Percentiles rank a stretch among this genome's conserved stretches.
phyloP scores from a whole-genome alignment of 92 coral and sea anemone genomes.

The Bergia puertoricense region DNA sequence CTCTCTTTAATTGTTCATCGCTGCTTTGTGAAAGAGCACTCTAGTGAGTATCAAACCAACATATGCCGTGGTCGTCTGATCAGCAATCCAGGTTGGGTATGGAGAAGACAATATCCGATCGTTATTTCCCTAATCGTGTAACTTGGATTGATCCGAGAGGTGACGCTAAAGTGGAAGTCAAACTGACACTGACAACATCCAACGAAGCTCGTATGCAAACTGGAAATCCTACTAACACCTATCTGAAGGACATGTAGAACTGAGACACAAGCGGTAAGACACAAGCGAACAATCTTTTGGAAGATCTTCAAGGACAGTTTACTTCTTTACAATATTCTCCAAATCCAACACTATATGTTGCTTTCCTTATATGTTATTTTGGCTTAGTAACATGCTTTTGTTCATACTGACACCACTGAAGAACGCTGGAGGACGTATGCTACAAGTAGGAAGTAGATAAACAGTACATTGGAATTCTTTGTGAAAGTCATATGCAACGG shows the following conservation, averaged over 20 bases:
- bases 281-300: too few relatives aligned
- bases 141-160: conserved; percentile 77
- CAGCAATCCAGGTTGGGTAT: conserved; percentile 66
- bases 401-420: too few relatives aligned
- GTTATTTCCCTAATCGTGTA: conserved; percentile 54
- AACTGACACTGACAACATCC: conserved; percentile 46
- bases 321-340: too few relatives aligned
- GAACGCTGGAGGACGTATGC: too few relatives aligned
- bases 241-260: conserved; percentile 47
- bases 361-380: too few relatives aligned
- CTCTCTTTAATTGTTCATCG: not conserved
- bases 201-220: conserved; percentile 49
- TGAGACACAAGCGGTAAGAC: not conserved
- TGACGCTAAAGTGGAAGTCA: conserved; percentile 66
- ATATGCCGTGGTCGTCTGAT: conserved; percentile 71
- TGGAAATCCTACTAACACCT: conserved; percentile 40
- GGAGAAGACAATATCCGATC: conserved; percentile 55
- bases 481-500: too few relatives aligned
- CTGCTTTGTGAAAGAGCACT: not conserved
- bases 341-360: too few relatives aligned
- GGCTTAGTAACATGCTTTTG: too few relatives aligned
- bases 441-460: too few relatives aligned
- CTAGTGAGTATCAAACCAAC: not conserved
- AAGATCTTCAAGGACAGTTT: too few relatives aligned
- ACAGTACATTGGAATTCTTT: too few relatives aligned